A percentile compares a stretch with the other conserved stretches of the same genome.
These are phyloP conservation scores for Enteromius trimaculatus DNA, from an alignment of 2,797 vertebrate genomes.

Conservation along the genomic window DNA sequence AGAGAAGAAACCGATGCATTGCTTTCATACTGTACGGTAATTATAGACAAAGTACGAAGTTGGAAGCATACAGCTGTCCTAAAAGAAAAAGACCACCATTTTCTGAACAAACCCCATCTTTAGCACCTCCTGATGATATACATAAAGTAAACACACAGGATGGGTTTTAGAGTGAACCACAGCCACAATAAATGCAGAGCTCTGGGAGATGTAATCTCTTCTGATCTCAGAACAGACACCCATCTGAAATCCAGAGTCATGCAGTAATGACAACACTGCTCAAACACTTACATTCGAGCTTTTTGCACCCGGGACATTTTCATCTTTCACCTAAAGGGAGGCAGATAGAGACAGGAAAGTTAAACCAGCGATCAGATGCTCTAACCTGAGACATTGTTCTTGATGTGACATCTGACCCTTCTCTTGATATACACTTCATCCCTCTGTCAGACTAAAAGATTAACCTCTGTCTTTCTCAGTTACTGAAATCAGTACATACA, in stretches of 20 bases:
- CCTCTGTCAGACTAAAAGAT: background rate
- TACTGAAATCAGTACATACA: background rate
- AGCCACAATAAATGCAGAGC: background rate
- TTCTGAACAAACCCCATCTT: constrained; percentile 15
- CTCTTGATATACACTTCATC: background rate
- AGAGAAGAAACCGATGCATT: background rate
- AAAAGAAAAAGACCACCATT: background rate
- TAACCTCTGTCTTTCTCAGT: background rate
- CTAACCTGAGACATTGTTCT: background rate
- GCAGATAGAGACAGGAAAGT: constrained; percentile 54
- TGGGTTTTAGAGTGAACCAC: constrained; percentile 22
- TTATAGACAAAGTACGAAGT: background rate
- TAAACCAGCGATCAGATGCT: constrained; percentile 19
- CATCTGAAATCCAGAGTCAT: constrained; percentile 44
- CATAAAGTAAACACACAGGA: background rate
- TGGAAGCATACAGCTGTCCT: background rate
- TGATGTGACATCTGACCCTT: background rate
- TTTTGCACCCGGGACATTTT: constrained; percentile 82
- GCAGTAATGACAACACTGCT: background rate
- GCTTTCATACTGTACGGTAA: background rate
- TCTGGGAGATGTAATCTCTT: background rate
- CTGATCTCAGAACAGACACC: constrained; percentile 33
- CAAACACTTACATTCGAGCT: constrained; percentile 86
- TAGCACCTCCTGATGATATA: constrained; percentile 16
- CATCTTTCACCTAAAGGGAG: constrained; percentile 90